These are phyloP conservation scores for Camponotus floridanus DNA, from an alignment of 1,140 invertebrate species.

Conservation along the genomic window DNA sequence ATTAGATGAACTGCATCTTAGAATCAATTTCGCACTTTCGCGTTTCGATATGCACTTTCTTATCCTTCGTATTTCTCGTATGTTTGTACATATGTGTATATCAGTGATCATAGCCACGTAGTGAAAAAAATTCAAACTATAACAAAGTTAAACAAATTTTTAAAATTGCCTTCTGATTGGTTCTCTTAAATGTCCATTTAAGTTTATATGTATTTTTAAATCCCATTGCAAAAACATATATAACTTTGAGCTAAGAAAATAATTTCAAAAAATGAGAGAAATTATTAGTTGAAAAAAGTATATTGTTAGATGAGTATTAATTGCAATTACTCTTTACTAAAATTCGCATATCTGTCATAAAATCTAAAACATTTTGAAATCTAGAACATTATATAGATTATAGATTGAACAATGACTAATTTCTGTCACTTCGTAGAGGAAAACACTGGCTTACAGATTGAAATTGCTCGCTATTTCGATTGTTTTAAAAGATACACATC, in stretches of 20 bases:
- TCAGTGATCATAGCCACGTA: neutral
- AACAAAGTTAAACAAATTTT: conserved; percentile 3
- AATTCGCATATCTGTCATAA: neutral
- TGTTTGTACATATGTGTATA: too few species aligned
- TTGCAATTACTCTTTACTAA: neutral
- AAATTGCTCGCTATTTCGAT: conserved; percentile 12
- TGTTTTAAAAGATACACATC: conserved; percentile 29
- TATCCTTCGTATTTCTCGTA: neutral
- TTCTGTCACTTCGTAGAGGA: neutral
- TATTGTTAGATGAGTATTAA: neutral
- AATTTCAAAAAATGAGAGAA: neutral
- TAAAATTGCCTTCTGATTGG: neutral
- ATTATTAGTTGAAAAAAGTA: neutral
- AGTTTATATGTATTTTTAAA: neutral
- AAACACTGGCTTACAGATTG: neutral
- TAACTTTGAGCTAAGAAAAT: neutral
- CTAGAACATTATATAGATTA: neutral
- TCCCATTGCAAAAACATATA: neutral
- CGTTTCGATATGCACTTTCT: conserved; percentile 4
- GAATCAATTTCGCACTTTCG: conserved; percentile 17
- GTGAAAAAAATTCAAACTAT: neutral
- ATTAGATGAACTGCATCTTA: neutral
- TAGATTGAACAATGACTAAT: conserved; percentile 7
- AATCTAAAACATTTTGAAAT: neutral
- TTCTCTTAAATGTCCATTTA: neutral